Conservation (phyloP, 2,113 vertebrate species). For the Rutilus rutilus region DNA sequence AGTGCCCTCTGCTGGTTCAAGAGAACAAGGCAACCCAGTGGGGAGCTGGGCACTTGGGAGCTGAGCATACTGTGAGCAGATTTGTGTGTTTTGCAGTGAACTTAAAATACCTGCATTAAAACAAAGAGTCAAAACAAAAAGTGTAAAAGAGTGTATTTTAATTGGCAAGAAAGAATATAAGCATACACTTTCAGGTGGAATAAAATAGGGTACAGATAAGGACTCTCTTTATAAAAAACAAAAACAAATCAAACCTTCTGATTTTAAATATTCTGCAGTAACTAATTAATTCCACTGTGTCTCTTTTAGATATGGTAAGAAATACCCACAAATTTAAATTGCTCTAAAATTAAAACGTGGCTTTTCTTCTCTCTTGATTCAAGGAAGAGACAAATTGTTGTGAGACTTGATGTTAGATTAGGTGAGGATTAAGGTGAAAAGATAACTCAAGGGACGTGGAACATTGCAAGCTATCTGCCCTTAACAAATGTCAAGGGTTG, state of each 20-base stretch:
- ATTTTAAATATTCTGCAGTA: neutral
- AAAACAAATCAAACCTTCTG: too few relatives aligned
- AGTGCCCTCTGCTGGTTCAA: conserved; percentile 49
- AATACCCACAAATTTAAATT: neutral
- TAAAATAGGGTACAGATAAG: neutral
- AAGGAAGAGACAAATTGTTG: conserved; percentile 33
- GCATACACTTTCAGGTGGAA: neutral
- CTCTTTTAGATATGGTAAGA: conserved; percentile 4
- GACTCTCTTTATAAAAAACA: too few relatives aligned
- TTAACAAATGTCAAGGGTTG: conserved; percentile 42
- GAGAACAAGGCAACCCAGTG: neutral
- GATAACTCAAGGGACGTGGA: conserved; percentile 36
- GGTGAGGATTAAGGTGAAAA: conserved; percentile 27
- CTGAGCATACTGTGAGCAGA: neutral
- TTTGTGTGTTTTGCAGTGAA: neutral
- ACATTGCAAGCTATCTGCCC: conserved; percentile 29
- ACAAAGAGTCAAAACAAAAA: neutral
- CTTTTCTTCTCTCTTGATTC: neutral
- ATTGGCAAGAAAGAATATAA: neutral
- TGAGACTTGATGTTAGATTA: conserved; percentile 16
- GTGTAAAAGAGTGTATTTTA: neutral
- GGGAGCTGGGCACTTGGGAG: neutral
- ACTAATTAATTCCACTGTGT: neutral
- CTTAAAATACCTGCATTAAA: neutral
- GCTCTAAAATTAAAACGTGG: neutral